These are phyloP conservation scores for Diceros bicornis DNA, from an alignment of 2,797 vertebrate species.

Conservation along the genomic window DNA sequence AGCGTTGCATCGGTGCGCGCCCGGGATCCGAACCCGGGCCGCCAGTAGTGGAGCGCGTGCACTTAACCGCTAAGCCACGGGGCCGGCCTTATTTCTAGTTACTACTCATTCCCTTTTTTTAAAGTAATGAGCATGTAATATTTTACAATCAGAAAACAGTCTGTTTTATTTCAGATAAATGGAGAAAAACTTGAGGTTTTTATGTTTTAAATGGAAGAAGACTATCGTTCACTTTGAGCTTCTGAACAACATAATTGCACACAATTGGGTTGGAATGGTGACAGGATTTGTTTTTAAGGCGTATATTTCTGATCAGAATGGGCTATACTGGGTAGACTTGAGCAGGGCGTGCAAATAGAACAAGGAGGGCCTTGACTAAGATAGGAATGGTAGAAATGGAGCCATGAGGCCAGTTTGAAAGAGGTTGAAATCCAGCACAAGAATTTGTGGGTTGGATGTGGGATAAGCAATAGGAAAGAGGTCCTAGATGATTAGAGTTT, in stretches of 20 bases:
- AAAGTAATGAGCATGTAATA: neutral
- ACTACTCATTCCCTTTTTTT: neutral
- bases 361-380: neutral
- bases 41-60: too few relatives aligned
- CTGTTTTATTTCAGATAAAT: neutral
- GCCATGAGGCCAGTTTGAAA: neutral
- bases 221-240: neutral
- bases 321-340: neutral
- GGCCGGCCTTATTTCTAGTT: neutral
- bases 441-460: neutral
- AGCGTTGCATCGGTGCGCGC: too few relatives aligned
- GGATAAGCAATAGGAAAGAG: neutral
- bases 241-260: neutral
- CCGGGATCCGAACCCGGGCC: too few relatives aligned
- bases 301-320: neutral
- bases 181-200: neutral
- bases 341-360: neutral
- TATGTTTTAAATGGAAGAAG: neutral
- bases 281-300: neutral
- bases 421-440: neutral
- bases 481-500: neutral
- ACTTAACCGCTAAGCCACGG: too few relatives aligned
- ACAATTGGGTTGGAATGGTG: neutral
- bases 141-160: neutral
- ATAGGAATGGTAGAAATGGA: neutral